Conservation (phyloP, 2,113 vertebrate genomes). For the Phrynosoma blainvillii region DNA sequence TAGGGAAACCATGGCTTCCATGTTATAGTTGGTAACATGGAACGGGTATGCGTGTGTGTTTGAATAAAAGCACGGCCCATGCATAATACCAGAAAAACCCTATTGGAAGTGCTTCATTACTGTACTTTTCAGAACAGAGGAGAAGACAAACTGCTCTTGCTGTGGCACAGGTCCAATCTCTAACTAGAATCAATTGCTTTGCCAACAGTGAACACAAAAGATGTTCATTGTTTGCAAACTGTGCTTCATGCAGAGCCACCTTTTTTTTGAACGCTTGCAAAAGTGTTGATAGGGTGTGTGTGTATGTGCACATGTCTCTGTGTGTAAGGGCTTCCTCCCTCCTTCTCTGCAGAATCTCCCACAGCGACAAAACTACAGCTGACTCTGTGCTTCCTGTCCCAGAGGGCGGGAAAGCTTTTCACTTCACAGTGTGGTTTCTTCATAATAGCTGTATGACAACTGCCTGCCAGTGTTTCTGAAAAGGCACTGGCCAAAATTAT, state of each 20-base stretch:
- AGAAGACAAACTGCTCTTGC: slow-evolving; percentile 68
- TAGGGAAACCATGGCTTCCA: slow-evolving; percentile 42
- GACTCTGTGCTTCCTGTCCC: slow-evolving; percentile 61
- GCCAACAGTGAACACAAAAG: slow-evolving; percentile 78
- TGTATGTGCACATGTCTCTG: neutral
- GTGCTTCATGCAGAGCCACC: slow-evolving; percentile 55
- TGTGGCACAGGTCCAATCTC: slow-evolving; percentile 77
- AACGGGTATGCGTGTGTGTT: slow-evolving; percentile 20
- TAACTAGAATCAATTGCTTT: slow-evolving; percentile 80
- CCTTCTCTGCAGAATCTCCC: slow-evolving; percentile 60
- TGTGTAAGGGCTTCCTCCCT: neutral
- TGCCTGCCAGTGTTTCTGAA: slow-evolving; percentile 62
- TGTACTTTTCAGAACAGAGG: slow-evolving; percentile 61
- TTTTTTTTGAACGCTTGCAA: slow-evolving; percentile 62
- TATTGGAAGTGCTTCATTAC: slow-evolving; percentile 60
- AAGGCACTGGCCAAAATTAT: slow-evolving; percentile 59
- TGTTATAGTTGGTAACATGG: slow-evolving; percentile 32
- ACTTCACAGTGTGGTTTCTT: slow-evolving; percentile 73
- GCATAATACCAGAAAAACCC: slow-evolving; percentile 55
- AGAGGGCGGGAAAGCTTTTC: slow-evolving; percentile 69
- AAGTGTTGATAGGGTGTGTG: slow-evolving; percentile 57
- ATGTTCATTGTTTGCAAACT: slow-evolving; percentile 84
- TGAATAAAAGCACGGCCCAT: slow-evolving; percentile 46
- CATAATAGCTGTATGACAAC: slow-evolving; percentile 64
- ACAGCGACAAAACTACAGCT: slow-evolving; percentile 67